Conservation (phyloP, 2,888 invertebrate genomes). For the Cheiracanthium punctorium region DNA sequence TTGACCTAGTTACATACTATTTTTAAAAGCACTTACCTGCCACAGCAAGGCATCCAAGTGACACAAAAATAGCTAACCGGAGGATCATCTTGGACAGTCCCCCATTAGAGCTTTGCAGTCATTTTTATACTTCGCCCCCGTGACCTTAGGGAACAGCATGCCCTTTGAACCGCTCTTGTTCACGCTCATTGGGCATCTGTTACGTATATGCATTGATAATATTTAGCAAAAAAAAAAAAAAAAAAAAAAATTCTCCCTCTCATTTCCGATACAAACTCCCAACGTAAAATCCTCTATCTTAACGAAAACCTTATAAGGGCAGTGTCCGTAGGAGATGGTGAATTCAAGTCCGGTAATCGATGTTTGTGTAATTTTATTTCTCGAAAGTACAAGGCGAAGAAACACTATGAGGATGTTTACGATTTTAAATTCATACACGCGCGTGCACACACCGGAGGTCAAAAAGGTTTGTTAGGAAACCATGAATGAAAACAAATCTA, state of each 20-base stretch:
- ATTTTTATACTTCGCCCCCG: slow-evolving; percentile 57
- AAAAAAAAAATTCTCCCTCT: too few relatives aligned
- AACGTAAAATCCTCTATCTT: slow-evolving; percentile 1
- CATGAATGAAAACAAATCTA: too few relatives aligned
- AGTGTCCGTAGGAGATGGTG: not conserved
- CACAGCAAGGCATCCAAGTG: slow-evolving; percentile 39
- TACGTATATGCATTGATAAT: not conserved
- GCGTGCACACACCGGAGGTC: too few relatives aligned
- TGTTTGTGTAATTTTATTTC: too few relatives aligned
- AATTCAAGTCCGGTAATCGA: too few relatives aligned
- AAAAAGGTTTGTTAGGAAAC: too few relatives aligned
- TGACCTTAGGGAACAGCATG: slow-evolving; percentile 29
- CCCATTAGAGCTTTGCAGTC: slow-evolving; percentile 2
- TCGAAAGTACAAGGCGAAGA: too few relatives aligned
- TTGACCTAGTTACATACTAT: too few relatives aligned
- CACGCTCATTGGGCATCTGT: slow-evolving; percentile 35
- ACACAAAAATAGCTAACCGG: slow-evolving; percentile 34
- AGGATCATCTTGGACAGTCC: slow-evolving; percentile 58
- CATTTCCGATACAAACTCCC: not conserved
- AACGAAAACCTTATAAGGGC: not conserved
- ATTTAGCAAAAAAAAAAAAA: not conserved
- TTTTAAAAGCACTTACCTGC: slow-evolving; percentile 44
- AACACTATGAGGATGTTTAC: too few relatives aligned
- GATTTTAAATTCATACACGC: too few relatives aligned
- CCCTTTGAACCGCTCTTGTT: slow-evolving; percentile 37